Evolutionary conservation across 2,113 vertebrate genomes (phyloP).

Genomic region (Salvelinus fontinalis): DNA sequence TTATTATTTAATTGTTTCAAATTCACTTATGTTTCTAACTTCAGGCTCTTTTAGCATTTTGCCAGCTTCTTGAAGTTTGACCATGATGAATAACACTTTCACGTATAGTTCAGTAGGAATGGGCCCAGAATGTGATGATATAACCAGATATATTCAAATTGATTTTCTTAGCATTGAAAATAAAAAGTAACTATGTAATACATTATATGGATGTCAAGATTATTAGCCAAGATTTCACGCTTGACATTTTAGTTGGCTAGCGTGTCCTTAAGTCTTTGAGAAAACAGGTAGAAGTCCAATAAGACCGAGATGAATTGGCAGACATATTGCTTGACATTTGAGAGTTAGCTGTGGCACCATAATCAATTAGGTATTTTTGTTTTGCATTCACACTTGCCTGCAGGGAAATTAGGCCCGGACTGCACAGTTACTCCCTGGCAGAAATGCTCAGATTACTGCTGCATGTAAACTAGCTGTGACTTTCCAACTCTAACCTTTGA

Average conservation of each 20-base stretch:
- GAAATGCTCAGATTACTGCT: neutral
- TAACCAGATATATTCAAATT: neutral
- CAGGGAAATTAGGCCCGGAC: constrained; percentile 25
- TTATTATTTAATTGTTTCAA: constrained; percentile 32
- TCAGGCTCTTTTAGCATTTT: neutral
- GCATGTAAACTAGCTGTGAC: neutral
- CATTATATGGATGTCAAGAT: neutral
- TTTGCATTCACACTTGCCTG: constrained; percentile 18
- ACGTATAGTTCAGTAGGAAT: too few species aligned
- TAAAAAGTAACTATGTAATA: neutral
- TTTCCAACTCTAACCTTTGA: neutral
- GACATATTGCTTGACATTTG: constrained; percentile 33
- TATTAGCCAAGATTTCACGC: neutral
- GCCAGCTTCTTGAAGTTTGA: too few species aligned
- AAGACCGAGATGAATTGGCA: constrained; percentile 36
- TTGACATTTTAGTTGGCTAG: constrained; percentile 4
- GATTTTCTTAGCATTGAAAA: neutral
- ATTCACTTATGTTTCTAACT: neutral
- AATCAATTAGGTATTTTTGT: constrained; percentile 50
- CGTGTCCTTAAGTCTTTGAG: constrained; percentile 7
- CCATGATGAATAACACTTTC: too few species aligned
- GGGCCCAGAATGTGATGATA: neutral
- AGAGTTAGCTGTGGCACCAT: constrained; percentile 45
- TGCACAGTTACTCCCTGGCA: too few species aligned
- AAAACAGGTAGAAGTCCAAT: constrained; percentile 33